Percentiles rank a stretch among this genome's conserved stretches.
Conservation (phyloP, 2,797 vertebrate genomes). For the Mormyrus proboscirostris region DNA sequence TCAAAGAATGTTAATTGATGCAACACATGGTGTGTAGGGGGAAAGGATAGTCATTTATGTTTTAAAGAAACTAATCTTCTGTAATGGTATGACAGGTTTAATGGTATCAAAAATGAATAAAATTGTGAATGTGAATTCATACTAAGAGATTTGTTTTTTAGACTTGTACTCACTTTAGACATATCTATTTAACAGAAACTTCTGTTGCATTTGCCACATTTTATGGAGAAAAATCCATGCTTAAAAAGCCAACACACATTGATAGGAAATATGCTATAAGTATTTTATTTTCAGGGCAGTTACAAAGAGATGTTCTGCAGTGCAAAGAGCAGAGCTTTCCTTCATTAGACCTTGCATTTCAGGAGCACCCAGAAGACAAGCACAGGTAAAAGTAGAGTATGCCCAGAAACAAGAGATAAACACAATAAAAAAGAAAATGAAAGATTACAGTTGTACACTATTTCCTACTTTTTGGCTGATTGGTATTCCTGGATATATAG, state of each 20-base stretch:
- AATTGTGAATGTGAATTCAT: not conserved
- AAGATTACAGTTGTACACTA: not conserved
- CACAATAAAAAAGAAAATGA: not conserved
- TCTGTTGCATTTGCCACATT: not conserved
- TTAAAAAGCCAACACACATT: not conserved
- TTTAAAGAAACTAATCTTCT: not conserved
- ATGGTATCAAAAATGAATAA: not conserved
- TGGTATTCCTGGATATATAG: not conserved
- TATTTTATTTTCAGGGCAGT: not conserved
- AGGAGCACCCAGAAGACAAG: not conserved
- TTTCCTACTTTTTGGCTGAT: constrained; percentile 49
- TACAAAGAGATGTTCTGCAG: not conserved
- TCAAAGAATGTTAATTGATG: not conserved
- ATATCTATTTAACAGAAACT: not conserved
- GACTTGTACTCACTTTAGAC: not conserved
- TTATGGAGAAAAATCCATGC: not conserved
- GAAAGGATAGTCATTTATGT: not conserved
- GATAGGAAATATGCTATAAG: not conserved
- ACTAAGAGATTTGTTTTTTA: not conserved
- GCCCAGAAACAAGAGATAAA: not conserved
- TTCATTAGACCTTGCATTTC: not conserved
- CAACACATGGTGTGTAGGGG: not conserved
- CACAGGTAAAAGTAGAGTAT: not conserved
- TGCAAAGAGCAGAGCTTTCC: not conserved
- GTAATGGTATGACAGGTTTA: not conserved